phyloP scores from a whole-genome alignment of 2,797 vertebrate species.

The Triplophysa bombifrons region DNA sequence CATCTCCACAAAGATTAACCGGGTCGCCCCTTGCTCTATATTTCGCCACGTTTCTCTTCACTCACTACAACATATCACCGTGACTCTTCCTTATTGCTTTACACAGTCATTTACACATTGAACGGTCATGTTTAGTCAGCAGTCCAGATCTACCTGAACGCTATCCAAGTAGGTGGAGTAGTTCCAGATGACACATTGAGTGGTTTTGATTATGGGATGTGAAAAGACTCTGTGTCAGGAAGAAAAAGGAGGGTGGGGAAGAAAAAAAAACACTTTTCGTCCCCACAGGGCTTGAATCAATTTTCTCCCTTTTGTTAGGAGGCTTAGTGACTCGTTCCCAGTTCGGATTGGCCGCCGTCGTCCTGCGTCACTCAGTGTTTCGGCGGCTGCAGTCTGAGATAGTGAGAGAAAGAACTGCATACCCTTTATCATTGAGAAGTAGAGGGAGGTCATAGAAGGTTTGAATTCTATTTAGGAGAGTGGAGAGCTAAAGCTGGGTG shows the following conservation, averaged over 20 bases:
- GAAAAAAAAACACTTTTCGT: not conserved
- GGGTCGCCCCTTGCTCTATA: slow-evolving; percentile 13
- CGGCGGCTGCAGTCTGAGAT: not conserved
- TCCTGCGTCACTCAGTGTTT: slow-evolving; percentile 18
- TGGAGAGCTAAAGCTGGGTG: not conserved
- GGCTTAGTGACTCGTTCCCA: not conserved
- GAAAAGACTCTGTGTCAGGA: not conserved
- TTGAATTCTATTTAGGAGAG: not conserved
- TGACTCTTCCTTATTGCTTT: slow-evolving; percentile 8
- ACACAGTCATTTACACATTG: not conserved
- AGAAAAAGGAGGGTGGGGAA: too few relatives aligned
- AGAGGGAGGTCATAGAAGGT: not conserved
- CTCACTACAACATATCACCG: slow-evolving; percentile 13
- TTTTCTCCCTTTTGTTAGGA: not conserved
- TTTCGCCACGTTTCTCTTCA: slow-evolving; percentile 9
- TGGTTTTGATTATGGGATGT: not conserved
- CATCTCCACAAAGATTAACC: slow-evolving; percentile 13
- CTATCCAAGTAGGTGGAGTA: slow-evolving; percentile 6
- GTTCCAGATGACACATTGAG: not conserved
- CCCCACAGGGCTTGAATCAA: not conserved
- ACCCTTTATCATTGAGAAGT: slow-evolving; percentile 19
- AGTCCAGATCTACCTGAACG: not conserved
- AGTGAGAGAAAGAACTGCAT: not conserved
- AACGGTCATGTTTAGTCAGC: not conserved
- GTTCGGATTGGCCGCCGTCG: slow-evolving; percentile 23